Base-by-base conservation (phyloP, 92 coral and sea anemone species). In the Muricea muricata region DNA sequence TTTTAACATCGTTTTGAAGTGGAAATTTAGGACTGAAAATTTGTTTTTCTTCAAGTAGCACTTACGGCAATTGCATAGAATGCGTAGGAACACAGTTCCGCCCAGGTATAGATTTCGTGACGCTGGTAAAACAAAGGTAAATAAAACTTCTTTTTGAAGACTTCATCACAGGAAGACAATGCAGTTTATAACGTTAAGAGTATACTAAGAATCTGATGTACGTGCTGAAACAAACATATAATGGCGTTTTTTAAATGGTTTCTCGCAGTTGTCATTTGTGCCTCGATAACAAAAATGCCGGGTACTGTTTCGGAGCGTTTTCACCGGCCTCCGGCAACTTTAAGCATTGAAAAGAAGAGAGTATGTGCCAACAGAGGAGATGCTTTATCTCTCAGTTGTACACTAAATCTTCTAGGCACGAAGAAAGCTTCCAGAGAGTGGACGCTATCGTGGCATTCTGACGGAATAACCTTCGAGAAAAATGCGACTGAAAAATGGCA, bases 361-460 rank as follows among this genome's bases (percentile, higher is more conserved):
- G 14, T 75, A 26, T 75, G 80, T 15, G 65, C 65, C 15, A 75
- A 47, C 39, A 47, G 15, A 18, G 65, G 65, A 12, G 65, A 75
- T 14, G 26, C 65, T 25, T 2, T 75, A 11, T 29, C 57, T 4
- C 9, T 75, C 23, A 75, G 40, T 21, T 75, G 80, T 28, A 75
- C 18, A 2, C 35, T 75, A 57, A 40, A 45, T 21, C 25, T 47
- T 13, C 47, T 13, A 7, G 65, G 14, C 39, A 40, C 13, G 15
- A 45, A n/a, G 11, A 18, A 23, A 24, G 20, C 4, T 57, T 28
- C 18, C 29, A 50, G 52, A 14, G 20, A 30, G 39, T 75, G 80
- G 80, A 25, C 65, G 14, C 34, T 75, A 12, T 75, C 80, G 5
- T 75, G 80, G 80, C 52, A 6, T 10, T 6, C 80, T 20, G 80